Conservation (phyloP, 2,113 vertebrate genomes). For the Taurulus bubalis region DNA sequence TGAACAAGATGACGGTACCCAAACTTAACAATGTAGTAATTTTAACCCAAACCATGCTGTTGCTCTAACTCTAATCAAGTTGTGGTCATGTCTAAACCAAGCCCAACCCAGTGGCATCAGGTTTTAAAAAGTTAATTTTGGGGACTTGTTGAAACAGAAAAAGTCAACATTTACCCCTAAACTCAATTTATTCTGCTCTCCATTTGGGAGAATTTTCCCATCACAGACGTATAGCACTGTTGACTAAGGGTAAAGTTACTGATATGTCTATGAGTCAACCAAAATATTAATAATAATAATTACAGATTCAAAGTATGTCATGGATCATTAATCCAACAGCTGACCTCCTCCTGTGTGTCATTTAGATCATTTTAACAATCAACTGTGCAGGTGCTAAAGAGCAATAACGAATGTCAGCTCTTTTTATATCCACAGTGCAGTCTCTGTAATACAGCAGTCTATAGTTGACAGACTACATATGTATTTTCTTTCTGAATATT, state of each 20-base stretch:
- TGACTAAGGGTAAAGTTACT: background rate
- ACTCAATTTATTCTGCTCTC: background rate
- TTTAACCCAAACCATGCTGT: background rate
- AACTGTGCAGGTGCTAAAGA: conserved; percentile 44
- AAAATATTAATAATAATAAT: too few species aligned
- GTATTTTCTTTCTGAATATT: conserved; percentile 43
- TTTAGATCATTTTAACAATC: conserved; percentile 35
- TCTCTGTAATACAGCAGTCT: conserved; percentile 17
- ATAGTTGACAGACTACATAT: conserved; percentile 38
- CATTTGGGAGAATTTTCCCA: background rate
- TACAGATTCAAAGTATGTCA: too few species aligned
- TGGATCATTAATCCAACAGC: conserved; percentile 37
- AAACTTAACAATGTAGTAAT: background rate
- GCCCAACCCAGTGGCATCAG: background rate
- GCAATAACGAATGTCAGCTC: conserved; percentile 49
- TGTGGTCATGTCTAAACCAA: background rate
- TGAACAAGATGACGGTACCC: background rate
- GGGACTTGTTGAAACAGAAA: background rate
- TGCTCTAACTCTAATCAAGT: background rate
- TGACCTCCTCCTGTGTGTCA: conserved; percentile 32
- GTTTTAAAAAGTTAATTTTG: background rate
- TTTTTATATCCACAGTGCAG: conserved; percentile 3
- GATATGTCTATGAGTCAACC: background rate
- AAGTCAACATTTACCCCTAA: background rate
- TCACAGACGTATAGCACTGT: background rate